Conservation (phyloP, 2,888 invertebrate genomes). For the Odontomyia ornata region DNA sequence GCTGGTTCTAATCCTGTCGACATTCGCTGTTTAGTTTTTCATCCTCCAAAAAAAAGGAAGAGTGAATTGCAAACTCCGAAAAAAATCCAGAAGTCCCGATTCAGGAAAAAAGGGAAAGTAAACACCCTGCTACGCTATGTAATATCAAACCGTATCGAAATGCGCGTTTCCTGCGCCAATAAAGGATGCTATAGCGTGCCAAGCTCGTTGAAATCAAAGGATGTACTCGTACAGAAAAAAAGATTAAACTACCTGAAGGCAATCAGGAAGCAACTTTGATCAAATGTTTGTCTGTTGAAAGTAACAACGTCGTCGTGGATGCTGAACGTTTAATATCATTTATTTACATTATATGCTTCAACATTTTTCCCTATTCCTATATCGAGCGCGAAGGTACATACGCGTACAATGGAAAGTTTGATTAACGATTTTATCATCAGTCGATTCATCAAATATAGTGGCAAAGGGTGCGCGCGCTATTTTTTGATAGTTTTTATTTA, state of each 20-base stretch:
- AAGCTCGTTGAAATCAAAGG: conserved; percentile 21
- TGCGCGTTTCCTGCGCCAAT: conserved; percentile 38
- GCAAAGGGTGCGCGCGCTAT: conserved; percentile 19
- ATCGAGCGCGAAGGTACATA: not conserved
- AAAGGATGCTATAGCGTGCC: conserved; percentile 23
- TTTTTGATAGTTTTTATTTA: conserved; percentile 25
- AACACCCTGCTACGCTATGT: conserved; percentile 32
- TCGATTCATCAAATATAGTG: not conserved
- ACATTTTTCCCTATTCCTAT: conserved; percentile 25
- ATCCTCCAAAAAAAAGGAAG: conserved; percentile 7
- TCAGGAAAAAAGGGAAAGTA: conserved; percentile 32
- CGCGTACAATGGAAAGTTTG: not conserved
- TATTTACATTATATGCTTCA: conserved; percentile 26
- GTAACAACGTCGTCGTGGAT: conserved; percentile 5
- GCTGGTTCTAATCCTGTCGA: not conserved
- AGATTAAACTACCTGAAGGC: conserved; percentile 18
- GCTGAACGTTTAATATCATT: conserved; percentile 7
- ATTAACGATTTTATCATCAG: conserved; percentile 34
- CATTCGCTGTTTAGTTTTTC: not conserved
- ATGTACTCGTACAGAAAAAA: not conserved
- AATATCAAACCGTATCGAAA: conserved; percentile 41
- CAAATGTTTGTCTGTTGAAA: conserved; percentile 27
- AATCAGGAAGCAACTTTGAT: conserved; percentile 33
- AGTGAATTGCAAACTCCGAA: conserved; percentile 13
- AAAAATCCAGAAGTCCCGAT: conserved; percentile 2